Evolutionary conservation across 2,113 vertebrate genomes (phyloP).

Genomic region (Seriola quinqueradiata): DNA sequence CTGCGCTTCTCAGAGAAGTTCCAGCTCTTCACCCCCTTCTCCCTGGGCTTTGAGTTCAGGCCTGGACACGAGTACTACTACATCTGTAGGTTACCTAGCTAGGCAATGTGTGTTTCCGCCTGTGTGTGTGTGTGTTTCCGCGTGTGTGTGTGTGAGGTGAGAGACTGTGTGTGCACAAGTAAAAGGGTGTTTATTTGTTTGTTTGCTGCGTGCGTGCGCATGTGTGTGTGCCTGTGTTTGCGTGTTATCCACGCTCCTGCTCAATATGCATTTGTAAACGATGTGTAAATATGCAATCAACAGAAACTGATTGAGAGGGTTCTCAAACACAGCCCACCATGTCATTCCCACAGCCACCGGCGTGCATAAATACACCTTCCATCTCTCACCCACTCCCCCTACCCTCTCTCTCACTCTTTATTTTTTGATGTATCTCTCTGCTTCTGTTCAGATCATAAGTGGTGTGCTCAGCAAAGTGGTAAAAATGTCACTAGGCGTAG

Average conservation of each 20-base stretch:
- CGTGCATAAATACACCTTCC: conserved; percentile 45
- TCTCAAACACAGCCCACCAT: conserved; percentile 46
- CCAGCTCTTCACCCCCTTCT: conserved; percentile 99
- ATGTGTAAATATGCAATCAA: conserved; percentile 77
- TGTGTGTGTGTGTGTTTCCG: too few species aligned
- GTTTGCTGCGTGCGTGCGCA: not conserved
- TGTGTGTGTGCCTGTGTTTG: conserved; percentile 20
- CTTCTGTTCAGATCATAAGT: conserved; percentile 59
- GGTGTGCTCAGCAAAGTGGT: conserved; percentile 77
- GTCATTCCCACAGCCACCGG: conserved; percentile 27
- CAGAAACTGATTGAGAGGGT: conserved; percentile 63
- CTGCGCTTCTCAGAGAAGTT: conserved; percentile 98
- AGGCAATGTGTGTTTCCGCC: conserved; percentile 13
- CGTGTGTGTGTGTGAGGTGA: conserved; percentile 9
- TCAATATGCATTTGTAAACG: conserved; percentile 67
- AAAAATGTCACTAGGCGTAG: conserved; percentile 74
- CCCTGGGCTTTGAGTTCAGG: conserved; percentile 96
- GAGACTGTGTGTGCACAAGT: not conserved
- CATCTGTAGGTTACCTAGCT: conserved; percentile 90
- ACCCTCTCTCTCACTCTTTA: conserved; percentile 8
- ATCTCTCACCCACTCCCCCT: not conserved
- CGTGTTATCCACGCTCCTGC: conserved; percentile 17
- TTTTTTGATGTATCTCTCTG: conserved; percentile 43
- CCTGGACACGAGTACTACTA: conserved; percentile 97
- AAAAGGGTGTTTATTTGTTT: conserved; percentile 21